Evolutionary conservation across 1,140 invertebrate species (phyloP).

Genomic region (Eciton burchellii): DNA sequence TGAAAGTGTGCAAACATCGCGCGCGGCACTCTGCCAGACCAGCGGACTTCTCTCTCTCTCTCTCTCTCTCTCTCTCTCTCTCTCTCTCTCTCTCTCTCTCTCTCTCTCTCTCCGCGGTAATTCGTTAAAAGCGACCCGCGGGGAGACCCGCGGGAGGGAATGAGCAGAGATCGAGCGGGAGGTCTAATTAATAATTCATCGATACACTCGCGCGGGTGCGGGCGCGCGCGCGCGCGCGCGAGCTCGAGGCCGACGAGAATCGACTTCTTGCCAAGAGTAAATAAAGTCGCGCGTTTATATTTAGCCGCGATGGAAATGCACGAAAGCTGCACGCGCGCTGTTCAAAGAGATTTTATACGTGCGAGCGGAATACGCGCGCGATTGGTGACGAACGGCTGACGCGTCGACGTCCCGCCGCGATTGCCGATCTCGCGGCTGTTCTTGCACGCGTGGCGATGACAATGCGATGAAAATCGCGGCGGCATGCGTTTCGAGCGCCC

Average conservation of each 20-base stretch:
- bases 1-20: too few species aligned
- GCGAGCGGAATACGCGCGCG: not conserved
- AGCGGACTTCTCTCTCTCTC: too few species aligned
- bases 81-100: too few species aligned
- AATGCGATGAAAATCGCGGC: not conserved
- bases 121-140: not conserved
- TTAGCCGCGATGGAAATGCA: slow-evolving; percentile 64
- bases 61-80: too few species aligned
- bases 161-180: not conserved
- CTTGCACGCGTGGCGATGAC: not conserved
- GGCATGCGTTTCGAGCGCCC: too few species aligned
- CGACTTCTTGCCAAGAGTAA: slow-evolving; percentile 69
- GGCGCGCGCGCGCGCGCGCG: slow-evolving; percentile 1
- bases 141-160: not conserved
- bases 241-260: slow-evolving; percentile 23
- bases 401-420: too few species aligned
- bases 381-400: not conserved
- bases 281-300: slow-evolving; percentile 69
- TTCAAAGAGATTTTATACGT: slow-evolving; percentile 54
- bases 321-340: slow-evolving; percentile 33
- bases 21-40: too few species aligned
- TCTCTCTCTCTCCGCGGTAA: not conserved
- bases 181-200: slow-evolving; percentile 60
- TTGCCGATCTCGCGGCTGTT: too few species aligned
- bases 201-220: slow-evolving; percentile 33